Evolutionary conservation across 2,113 vertebrate species (phyloP).

Genomic region (Perca flavescens): DNA sequence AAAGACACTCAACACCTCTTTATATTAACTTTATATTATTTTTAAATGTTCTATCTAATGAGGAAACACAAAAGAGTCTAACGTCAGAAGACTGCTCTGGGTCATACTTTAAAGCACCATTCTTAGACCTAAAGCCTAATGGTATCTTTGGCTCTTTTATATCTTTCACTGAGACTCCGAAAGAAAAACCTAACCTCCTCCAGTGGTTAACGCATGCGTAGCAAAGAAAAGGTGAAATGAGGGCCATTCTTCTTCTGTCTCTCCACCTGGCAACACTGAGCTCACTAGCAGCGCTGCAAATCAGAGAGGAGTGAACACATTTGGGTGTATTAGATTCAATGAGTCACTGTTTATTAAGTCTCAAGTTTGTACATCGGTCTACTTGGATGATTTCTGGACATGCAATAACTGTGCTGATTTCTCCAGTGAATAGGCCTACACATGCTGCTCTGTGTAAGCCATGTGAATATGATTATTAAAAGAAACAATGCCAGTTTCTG

Average conservation of each 20-base stretch:
- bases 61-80: not conserved
- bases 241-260: conserved; percentile 23
- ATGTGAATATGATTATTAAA: conserved; percentile 43
- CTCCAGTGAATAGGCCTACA: conserved; percentile 3
- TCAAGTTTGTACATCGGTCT: conserved; percentile 12
- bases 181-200: conserved; percentile 21
- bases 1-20: no score
- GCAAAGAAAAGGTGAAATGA: conserved; percentile 51
- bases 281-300: conserved; percentile 52
- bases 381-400: conserved; percentile 27
- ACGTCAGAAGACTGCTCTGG: not conserved
- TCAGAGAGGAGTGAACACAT: conserved; percentile 42
- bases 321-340: conserved; percentile 44
- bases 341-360: conserved; percentile 45
- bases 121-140: not conserved
- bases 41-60: not conserved
- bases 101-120: not conserved
- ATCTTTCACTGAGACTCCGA: not conserved
- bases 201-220: conserved; percentile 20
- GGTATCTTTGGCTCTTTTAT: conserved; percentile 22
- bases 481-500: conserved; percentile 27
- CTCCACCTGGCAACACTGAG: conserved; percentile 57
- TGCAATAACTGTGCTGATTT: conserved; percentile 3
- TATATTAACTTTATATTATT: not conserved
- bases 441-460: conserved; percentile 7